Conservation (phyloP, 1,140 invertebrate genomes). For the Drosophila busckii region DNA sequence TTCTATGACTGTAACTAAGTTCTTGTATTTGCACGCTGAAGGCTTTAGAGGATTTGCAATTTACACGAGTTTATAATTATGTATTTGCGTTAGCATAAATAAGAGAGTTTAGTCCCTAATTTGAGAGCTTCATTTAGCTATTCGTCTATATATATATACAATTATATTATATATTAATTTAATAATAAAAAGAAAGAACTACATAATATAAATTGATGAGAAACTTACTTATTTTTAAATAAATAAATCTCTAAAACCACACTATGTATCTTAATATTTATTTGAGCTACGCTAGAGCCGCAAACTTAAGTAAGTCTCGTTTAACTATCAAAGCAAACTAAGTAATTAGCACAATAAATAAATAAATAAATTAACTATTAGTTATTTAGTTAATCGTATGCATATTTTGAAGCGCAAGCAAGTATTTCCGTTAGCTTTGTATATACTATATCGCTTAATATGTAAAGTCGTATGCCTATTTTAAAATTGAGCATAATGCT, state of each 20-base stretch:
- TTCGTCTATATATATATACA: no score
- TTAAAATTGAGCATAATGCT: constrained; percentile 2
- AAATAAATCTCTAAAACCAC: constrained; percentile 60
- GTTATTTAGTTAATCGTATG: constrained; percentile 21
- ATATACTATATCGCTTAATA: background rate
- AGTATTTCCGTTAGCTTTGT: constrained; percentile 2
- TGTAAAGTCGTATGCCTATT: constrained; percentile 22
- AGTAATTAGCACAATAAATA: no score
- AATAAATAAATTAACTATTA: constrained; percentile 9
- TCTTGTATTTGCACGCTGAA: constrained; percentile 59
- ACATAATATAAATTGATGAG: constrained; percentile 16
- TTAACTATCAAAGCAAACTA: background rate
- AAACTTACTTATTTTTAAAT: constrained; percentile 65
- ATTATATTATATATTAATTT: no score
- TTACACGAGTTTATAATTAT: constrained; percentile 32
- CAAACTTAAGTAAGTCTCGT: constrained; percentile 32
- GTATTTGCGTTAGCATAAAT: constrained; percentile 12
- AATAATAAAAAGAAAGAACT: background rate
- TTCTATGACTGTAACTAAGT: constrained; percentile 39
- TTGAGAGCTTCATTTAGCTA: constrained; percentile 39
- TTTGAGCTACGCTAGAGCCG: constrained; percentile 32
- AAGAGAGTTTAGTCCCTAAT: constrained; percentile 39
- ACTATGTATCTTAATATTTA: constrained; percentile 55
- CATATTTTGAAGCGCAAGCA: constrained; percentile 8
- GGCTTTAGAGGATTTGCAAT: constrained; percentile 42